These are phyloP conservation scores for Sorex fumeus DNA, from an alignment of 2,113 vertebrate genomes.

Conservation along the genomic window DNA sequence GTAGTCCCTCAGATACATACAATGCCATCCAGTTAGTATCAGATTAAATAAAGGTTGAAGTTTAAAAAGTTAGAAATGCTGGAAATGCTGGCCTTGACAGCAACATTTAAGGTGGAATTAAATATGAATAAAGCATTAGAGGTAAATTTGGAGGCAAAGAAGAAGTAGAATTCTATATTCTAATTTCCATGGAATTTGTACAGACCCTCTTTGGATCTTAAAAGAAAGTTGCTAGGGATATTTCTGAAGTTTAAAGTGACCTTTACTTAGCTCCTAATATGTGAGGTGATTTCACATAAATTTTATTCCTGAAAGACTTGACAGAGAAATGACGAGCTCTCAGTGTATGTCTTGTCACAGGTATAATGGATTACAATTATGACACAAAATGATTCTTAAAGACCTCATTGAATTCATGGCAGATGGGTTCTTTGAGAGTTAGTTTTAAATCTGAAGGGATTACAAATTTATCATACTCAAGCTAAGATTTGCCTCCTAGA, in stretches of 20 bases:
- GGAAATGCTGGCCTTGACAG: conserved; percentile 45
- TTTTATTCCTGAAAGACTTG: conserved; percentile 2
- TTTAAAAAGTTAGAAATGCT: conserved; percentile 54
- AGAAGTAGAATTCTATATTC: conserved; percentile 28
- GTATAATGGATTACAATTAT: conserved; percentile 30
- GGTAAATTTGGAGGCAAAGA: conserved; percentile 57
- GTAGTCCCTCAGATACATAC: conserved; percentile 19
- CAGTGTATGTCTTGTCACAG: conserved; percentile 14
- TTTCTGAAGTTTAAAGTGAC: not conserved
- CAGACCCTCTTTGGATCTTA: not conserved
- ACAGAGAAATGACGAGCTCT: conserved; percentile 42
- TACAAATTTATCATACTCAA: not conserved
- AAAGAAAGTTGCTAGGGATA: conserved; percentile 35
- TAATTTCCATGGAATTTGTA: conserved; percentile 15
- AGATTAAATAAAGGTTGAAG: conserved; percentile 35
- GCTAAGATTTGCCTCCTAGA: not conserved
- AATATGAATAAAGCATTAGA: conserved; percentile 27
- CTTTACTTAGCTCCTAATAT: conserved; percentile 48
- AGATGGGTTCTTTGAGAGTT: conserved; percentile 14
- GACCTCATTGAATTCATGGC: conserved; percentile 13
- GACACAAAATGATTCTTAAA: conserved; percentile 7
- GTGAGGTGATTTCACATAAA: conserved; percentile 40
- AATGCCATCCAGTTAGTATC: conserved; percentile 35
- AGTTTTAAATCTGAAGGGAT: conserved; percentile 19
- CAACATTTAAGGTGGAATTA: conserved; percentile 53